Percentiles rank a stretch among this genome's conserved stretches.
phyloP scores from a whole-genome alignment of 2,888 invertebrate genomes.

The Meiosimyza platycephala region DNA sequence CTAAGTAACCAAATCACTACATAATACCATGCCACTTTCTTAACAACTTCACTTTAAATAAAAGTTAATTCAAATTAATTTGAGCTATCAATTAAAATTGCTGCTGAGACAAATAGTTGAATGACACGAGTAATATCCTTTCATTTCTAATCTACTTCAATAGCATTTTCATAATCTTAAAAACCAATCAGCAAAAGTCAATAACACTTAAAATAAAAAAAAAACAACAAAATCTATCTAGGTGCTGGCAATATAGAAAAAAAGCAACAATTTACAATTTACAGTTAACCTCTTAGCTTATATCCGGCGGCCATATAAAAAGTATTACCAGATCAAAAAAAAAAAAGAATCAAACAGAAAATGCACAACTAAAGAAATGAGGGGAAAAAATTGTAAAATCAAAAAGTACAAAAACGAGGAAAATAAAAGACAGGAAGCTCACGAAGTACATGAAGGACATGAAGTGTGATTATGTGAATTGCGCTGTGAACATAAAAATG shows the following conservation, averaged over 20 bases:
- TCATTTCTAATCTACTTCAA: background rate
- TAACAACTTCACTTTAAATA: too few species aligned
- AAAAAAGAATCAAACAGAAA: too few species aligned
- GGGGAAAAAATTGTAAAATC: background rate
- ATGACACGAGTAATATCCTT: too few species aligned
- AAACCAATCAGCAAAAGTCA: conserved; percentile 9
- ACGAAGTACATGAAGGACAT: background rate
- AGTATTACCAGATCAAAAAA: background rate
- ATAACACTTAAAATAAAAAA: background rate
- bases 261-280: conserved; percentile 20
- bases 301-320: background rate
- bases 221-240: too few species aligned
- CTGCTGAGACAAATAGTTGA: too few species aligned
- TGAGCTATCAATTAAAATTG: too few species aligned
- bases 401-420: background rate
- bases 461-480: conserved; percentile 26
- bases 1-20: too few species aligned
- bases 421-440: background rate
- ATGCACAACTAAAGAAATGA: background rate
- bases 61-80: too few species aligned
- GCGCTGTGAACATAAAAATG: conserved; percentile 23
- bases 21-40: too few species aligned
- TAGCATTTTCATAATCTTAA: background rate
- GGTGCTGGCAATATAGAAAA: background rate
- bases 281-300: background rate